A percentile compares a stretch with the other conserved stretches of the same genome.
Conservation (phyloP, 2,797 vertebrate species). For the Argya squamiceps region DNA sequence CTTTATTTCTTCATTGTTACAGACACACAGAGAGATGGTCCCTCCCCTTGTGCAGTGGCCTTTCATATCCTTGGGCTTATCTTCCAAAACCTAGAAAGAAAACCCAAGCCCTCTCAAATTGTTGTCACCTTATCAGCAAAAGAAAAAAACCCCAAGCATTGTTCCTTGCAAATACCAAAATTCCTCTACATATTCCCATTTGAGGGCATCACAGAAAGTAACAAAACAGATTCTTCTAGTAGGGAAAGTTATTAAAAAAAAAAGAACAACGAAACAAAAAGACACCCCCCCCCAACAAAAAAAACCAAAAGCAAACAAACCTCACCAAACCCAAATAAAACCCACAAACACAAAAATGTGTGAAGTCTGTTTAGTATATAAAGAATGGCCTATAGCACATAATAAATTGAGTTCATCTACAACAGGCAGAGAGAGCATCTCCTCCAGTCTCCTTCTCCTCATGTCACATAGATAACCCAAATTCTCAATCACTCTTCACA, state of each 20-base stretch:
- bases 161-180: not conserved
- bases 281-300: too few species aligned
- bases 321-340: not conserved
- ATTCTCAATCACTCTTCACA: not conserved
- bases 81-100: not conserved
- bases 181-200: not conserved
- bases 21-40: not conserved
- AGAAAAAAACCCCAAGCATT: not conserved
- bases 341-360: not conserved
- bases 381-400: not conserved
- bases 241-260: not conserved
- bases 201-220: not conserved
- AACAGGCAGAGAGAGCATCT: not conserved
- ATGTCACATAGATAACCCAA: not conserved
- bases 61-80: not conserved
- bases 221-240: not conserved
- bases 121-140: not conserved
- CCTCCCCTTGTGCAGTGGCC: not conserved
- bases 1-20: conserved; percentile 4
- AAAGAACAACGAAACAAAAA: not conserved
- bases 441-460: not conserved
- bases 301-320: not conserved
- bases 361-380: not conserved
- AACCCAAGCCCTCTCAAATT: not conserved
- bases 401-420: not conserved